Evolutionary conservation across 2,888 invertebrate genomes (phyloP), one percentile per base, ranked within the genome.

Genomic region (Selenia dentaria): DNA sequence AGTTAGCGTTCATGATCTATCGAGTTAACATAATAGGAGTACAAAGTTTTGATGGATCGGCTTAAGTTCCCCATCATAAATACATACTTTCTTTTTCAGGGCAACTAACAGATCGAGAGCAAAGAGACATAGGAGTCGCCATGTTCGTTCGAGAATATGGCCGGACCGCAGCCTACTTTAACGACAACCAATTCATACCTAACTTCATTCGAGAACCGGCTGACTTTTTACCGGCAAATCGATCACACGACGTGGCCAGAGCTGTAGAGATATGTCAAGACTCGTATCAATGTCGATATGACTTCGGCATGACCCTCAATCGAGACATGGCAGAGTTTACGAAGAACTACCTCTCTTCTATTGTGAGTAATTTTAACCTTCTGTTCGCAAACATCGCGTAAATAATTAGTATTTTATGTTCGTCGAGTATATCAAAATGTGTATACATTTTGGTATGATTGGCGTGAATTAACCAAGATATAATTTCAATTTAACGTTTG

Each of bases 311-410:
- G 92, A 96, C 96, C 0, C 83, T 97, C 1, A 95, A 96, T 76
- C 91, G 95, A 55, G 96, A 97, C 60, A 92, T 97, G 91, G 98
- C 98, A 0, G 95, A 95, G 69, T 96, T 95, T 64, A 96, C 97
- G 0, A 95, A 95, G 74, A 95, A 96, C 69, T 97, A 97, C 73
- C 94, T 96, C 65, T 92, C 95, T 54, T 89, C 91, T 4, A 82
- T 91, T 25, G 20, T 18, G n/a, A 35, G 33, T 13, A 26, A n/a
- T 16, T 28, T 28, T 10, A 10, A 26, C 3, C n/a, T n/a, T n/a
- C n/a, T n/a, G n/a, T n/a, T n/a, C n/a, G n/a, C n/a, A n/a, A n/a
- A n/a, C n/a, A n/a, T n/a, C n/a, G n/a, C n/a, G n/a, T n/a, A n/a
- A n/a, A n/a, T n/a, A n/a, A n/a, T n/a, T n/a, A n/a, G n/a, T n/a